Evolutionary conservation across 2,113 vertebrate genomes (phyloP).

Genomic region (Sphaerodactylus townsendi): DNA sequence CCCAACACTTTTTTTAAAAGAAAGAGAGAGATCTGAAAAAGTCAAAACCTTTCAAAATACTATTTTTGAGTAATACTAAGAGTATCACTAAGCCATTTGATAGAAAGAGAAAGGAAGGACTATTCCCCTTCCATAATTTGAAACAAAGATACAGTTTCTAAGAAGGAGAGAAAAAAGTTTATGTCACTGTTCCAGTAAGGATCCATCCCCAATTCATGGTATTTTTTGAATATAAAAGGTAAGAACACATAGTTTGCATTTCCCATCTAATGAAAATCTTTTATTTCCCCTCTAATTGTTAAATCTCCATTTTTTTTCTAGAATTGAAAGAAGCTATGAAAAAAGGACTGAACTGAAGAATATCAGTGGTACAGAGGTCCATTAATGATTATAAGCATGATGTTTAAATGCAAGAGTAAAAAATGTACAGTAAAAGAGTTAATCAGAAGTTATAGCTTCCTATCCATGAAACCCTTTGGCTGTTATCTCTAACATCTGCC

Average conservation of each 20-base stretch:
- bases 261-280: background rate
- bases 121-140: background rate
- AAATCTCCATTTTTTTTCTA: background rate
- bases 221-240: background rate
- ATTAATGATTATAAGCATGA: too few species aligned
- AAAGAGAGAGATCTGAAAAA: background rate
- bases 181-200: background rate
- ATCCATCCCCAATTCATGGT: background rate
- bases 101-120: background rate
- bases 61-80: conserved; percentile 1
- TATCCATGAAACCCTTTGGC: too few species aligned
- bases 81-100: background rate
- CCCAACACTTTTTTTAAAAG: background rate
- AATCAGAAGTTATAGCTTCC: too few species aligned
- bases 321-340: too few species aligned
- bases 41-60: background rate
- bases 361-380: too few species aligned
- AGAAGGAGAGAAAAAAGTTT: background rate
- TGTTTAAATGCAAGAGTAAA: too few species aligned
- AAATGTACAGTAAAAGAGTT: too few species aligned
- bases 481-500: too few species aligned
- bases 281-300: background rate
- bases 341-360: too few species aligned
- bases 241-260: background rate
- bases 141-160: background rate